Conservation (phyloP, 1,140 invertebrate genomes). For the Pachyrhynchus sulphureomaculatus region DNA sequence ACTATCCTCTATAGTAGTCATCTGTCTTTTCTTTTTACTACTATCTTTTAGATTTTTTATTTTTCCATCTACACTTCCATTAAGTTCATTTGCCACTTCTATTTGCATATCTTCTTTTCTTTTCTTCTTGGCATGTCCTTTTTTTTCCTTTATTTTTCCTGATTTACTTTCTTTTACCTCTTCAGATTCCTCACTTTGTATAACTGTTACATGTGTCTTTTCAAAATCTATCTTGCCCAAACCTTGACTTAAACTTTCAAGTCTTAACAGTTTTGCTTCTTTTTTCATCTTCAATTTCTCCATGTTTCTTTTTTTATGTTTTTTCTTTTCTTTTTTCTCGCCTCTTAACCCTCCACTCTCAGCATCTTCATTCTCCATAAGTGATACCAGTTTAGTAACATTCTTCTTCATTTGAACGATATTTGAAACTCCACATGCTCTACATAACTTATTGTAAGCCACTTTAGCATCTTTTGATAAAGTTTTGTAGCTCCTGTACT, state of each 20-base stretch:
- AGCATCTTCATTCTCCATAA: not conserved
- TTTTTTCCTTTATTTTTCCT: not conserved
- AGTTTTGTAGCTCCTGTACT: constrained; percentile 45
- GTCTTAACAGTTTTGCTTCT: constrained; percentile 51
- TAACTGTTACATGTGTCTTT: not conserved
- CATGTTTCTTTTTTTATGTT: constrained; percentile 46
- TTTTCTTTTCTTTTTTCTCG: constrained; percentile 43
- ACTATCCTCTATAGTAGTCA: too few species aligned
- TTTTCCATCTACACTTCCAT: constrained; percentile 28
- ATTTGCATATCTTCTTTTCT: not conserved
- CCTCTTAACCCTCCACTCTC: constrained; percentile 12
- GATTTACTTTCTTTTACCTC: not conserved
- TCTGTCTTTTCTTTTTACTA: too few species aligned
- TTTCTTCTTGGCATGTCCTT: not conserved
- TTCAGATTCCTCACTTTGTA: not conserved
- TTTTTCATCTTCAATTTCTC: constrained; percentile 54
- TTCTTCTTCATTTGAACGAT: constrained; percentile 41
- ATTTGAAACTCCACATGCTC: constrained; percentile 47
- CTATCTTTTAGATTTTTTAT: not conserved
- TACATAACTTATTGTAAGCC: constrained; percentile 54
- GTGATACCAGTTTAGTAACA: constrained; percentile 30
- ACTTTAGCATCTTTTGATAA: constrained; percentile 53
- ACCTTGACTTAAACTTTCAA: constrained; percentile 50
- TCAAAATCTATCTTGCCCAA: constrained; percentile 33
- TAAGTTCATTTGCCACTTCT: constrained; percentile 23